Conservation (phyloP, 2,888 invertebrate species). For the Mycogona germanica region DNA sequence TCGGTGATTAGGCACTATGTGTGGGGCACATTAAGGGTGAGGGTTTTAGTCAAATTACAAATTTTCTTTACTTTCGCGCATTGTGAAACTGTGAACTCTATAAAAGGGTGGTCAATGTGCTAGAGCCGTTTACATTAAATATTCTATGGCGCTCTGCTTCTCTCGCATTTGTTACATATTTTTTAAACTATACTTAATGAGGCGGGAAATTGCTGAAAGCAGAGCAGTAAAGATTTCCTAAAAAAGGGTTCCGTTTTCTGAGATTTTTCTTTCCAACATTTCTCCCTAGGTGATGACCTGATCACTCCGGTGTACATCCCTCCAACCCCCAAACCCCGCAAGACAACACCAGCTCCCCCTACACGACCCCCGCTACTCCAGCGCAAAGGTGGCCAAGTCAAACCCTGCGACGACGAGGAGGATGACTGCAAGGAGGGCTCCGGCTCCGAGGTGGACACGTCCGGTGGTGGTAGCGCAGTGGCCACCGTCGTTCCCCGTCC, state of each 20-base stretch:
- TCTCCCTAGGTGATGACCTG: conserved; percentile 53
- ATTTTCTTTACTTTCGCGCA: too few relatives aligned
- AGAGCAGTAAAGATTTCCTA: too few relatives aligned
- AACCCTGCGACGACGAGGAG: conserved; percentile 55
- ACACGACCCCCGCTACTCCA: too few relatives aligned
- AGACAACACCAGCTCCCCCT: conserved; percentile 30
- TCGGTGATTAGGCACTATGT: too few relatives aligned
- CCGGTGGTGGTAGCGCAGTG: conserved; percentile 1
- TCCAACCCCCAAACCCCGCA: conserved; percentile 43
- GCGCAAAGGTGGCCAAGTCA: conserved; percentile 15
- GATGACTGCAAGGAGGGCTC: conserved; percentile 69
- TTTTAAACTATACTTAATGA: too few relatives aligned
- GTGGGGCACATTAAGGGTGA: too few relatives aligned
- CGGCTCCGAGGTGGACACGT: conserved; percentile 36
- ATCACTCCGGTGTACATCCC: conserved; percentile 87
- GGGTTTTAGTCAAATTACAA: too few relatives aligned
- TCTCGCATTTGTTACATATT: background rate
- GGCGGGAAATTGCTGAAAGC: too few relatives aligned
- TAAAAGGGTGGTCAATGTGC: too few relatives aligned
- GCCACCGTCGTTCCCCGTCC: background rate
- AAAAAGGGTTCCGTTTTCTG: background rate
- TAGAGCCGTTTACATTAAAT: too few relatives aligned
- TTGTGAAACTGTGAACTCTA: too few relatives aligned
- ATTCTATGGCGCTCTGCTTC: too few relatives aligned
- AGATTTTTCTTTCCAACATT: background rate